phyloP scores from a whole-genome alignment of 2,113 vertebrate genomes.

The Xiphias gladius region DNA sequence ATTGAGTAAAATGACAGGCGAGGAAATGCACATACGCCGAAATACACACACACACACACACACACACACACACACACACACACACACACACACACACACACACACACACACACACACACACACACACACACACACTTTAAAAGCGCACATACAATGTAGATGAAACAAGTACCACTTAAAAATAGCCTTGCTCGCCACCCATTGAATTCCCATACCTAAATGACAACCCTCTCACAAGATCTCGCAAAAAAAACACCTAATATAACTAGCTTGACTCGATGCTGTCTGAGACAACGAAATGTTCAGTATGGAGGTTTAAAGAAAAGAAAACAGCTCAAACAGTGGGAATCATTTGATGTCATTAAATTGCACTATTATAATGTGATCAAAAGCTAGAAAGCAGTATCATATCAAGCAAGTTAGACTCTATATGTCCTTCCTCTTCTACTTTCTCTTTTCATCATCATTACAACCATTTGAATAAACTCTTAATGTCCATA shows the following conservation, averaged over 20 bases:
- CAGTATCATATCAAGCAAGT: neutral
- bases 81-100: slow-evolving; percentile 4
- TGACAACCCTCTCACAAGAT: neutral
- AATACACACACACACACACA: slow-evolving; percentile 10
- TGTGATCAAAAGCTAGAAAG: neutral
- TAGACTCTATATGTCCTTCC: neutral
- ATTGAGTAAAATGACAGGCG: slow-evolving; percentile 37
- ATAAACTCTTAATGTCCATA: neutral
- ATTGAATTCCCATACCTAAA: neutral
- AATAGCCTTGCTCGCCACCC: slow-evolving; percentile 13
- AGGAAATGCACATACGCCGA: slow-evolving; percentile 23
- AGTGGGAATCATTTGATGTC: neutral
- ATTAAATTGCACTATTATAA: neutral
- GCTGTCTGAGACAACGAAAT: neutral
- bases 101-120: slow-evolving; percentile 5
- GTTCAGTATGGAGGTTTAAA: neutral
- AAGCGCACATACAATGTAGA: slow-evolving; percentile 31
- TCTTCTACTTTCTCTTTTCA: neutral
- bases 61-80: slow-evolving; percentile 4
- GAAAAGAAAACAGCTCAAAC: neutral
- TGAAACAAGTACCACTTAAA: slow-evolving; percentile 28
- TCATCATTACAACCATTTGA: neutral
- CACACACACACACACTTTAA: slow-evolving; percentile 12
- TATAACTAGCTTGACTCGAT: neutral
- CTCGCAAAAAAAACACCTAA: neutral